Base-by-base conservation (phyloP, 2,113 vertebrate species). In the Sander vitreus region DNA sequence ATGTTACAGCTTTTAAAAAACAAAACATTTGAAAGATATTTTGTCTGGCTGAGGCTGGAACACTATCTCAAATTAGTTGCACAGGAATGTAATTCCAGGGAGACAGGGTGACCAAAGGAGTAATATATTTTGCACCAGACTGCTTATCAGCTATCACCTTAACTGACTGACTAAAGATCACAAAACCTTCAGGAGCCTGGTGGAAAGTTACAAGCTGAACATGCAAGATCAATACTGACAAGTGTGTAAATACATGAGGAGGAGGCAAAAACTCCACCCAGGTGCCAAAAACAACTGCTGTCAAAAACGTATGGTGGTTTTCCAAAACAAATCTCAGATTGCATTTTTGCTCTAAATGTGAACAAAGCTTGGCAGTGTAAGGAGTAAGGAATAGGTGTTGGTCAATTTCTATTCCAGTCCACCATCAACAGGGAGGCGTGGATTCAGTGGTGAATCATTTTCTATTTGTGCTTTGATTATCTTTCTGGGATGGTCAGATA, bases 321-420 rank as follows among this genome's bases (percentile, higher is more conserved):
- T 33, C 48, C 3, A 68, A 50, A 58, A 59, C 2, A 58, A 48
- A 23, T 30, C 23, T 36, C 19, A 30, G 2, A 33, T 59, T 1
- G 25, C 70, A 30, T 78, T 15, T 78, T 69, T 47, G 6, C 10
- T 72, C 19, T n/a, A 11, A 30, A 39, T 60, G n/a, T 51, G 25
- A 62, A 15, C 36, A 25, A 55, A 71, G 1, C 2, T 59, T 47
- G 18, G 15, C 23, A 33, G 19, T 23, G 21, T 23, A 57, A 9
- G 21, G n/a, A n/a, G n/a, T n/a, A n/a, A n/a, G n/a, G 5, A 45
- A 54, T 23, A 75, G 16, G 10, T n/a, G 14, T 47, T 57, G 6
- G 45, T 51, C 9, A 19, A 9, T 51, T 67, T 81, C 53, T 45
- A 74, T 66, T 2, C 23, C 23, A 27, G 30, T 23, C 54, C 0